Conservation (phyloP, 1,140 invertebrate genomes). For the Berghia stephanieae region DNA sequence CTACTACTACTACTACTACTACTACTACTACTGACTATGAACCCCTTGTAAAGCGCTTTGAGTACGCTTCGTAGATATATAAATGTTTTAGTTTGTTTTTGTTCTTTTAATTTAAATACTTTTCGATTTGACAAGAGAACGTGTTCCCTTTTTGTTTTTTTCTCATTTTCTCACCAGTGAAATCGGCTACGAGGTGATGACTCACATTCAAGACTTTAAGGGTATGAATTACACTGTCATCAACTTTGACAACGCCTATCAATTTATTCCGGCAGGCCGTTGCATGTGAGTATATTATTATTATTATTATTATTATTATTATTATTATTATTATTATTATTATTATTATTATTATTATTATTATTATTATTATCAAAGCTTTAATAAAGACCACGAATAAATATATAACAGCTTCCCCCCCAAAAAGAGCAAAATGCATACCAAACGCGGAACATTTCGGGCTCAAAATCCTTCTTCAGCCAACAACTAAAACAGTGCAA, state of each 20-base stretch:
- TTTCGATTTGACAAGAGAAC: no score
- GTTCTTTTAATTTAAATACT: no score
- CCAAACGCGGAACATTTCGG: no score
- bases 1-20: conserved; percentile 7
- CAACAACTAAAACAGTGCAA: no score
- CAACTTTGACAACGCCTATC: conserved; percentile 39
- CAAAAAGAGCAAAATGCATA: no score
- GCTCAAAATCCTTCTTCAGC: no score
- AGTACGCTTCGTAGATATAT: no score
- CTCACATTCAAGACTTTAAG: conserved; percentile 23
- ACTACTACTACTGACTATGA: neutral
- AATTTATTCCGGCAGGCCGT: conserved; percentile 35
- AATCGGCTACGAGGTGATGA: conserved; percentile 30
- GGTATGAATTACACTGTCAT: conserved; percentile 35
- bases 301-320: no score
- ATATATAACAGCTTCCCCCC: no score
- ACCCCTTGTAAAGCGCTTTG: no score
- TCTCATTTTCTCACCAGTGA: conserved; percentile 12
- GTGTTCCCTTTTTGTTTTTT: neutral
- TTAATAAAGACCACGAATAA: no score
- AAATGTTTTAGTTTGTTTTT: no score
- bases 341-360: neutral
- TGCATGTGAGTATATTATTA: conserved; percentile 27
- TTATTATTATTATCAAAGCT: neutral
- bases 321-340: neutral